Base-by-base conservation (phyloP, 2,113 vertebrate genomes). In the Psettodes erumei region DNA sequence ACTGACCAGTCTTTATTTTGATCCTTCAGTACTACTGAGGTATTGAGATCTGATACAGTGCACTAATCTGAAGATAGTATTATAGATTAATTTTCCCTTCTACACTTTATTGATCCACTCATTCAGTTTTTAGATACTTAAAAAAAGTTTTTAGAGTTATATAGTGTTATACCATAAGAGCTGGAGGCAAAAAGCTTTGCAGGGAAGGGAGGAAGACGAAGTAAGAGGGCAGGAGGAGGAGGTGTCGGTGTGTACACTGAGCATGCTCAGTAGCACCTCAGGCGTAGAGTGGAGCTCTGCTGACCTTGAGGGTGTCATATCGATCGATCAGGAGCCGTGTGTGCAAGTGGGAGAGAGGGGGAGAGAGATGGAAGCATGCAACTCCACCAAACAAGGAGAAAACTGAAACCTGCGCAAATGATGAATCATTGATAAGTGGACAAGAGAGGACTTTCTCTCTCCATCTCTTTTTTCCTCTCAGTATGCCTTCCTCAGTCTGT, bases 231-330 rank as follows among this genome's bases (percentile, higher is more conserved):
- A n/a, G 37, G 67, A 40, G 45, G 77, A n/a, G 64, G 71, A 21
- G 79, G 71, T 4, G 47, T 72, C 6, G 68, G 50, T 42, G 75
- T 72, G 40, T 64, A 55, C 21, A 21, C 62, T 62, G 88, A 79
- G 82, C 86, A 83, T 86, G 88, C 87, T 84, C 88, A 16, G 64
- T 79, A 45, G 63, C 40, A 69, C 48, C 32, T 64, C 3, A 3
- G 84, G 79, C 66, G 61, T 43, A 58, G 45, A 80, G 76, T 70
- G 86, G 84, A 88, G 89, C 79, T 71, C 55, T 69, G 86, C 61
- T 95, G 96, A 96, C 96, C 96, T 97, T 96, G 94, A 95, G 86
- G 92, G 86, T 84, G 92, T 93, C 86, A 58, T 94, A 96, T 96
- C 79, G 93, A 97, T 95, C 48, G 54, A 83, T 88, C 45, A 47